A percentile compares a stretch with the other conserved stretches of the same genome.
Conservation (phyloP, 2,797 vertebrate genomes). For the Gambelia wislizenii region DNA sequence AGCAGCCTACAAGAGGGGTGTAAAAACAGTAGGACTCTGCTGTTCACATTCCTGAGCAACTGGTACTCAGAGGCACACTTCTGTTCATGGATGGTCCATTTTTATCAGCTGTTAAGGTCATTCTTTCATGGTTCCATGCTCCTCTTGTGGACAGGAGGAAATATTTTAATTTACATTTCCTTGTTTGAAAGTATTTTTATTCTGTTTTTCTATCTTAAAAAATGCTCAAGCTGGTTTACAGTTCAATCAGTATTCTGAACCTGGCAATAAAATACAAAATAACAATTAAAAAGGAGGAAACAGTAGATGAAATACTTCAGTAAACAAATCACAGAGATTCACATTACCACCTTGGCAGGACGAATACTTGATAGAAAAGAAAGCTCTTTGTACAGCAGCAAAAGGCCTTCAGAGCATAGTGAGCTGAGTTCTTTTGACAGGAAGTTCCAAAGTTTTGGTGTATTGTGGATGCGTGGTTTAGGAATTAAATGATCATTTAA, state of each 20-base stretch:
- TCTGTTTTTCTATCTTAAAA: neutral
- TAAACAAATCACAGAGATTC: neutral
- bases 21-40: neutral
- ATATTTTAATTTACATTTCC: neutral
- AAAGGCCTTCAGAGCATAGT: neutral
- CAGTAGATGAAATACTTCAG: neutral
- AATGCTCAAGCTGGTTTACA: neutral
- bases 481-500: neutral
- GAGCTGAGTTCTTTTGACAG: neutral
- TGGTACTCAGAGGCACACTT: neutral
- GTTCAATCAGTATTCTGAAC: neutral
- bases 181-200: neutral
- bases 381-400: no score
- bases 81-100: neutral
- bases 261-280: neutral
- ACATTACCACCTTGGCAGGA: neutral
- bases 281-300: neutral
- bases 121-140: neutral
- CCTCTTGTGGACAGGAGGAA: neutral
- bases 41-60: neutral
- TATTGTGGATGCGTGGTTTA: neutral
- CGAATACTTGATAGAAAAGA: neutral
- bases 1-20: neutral
- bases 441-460: neutral
- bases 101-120: neutral